phyloP scores from a whole-genome alignment of 2,888 invertebrate genomes.

The Rhyacophila evoluta region DNA sequence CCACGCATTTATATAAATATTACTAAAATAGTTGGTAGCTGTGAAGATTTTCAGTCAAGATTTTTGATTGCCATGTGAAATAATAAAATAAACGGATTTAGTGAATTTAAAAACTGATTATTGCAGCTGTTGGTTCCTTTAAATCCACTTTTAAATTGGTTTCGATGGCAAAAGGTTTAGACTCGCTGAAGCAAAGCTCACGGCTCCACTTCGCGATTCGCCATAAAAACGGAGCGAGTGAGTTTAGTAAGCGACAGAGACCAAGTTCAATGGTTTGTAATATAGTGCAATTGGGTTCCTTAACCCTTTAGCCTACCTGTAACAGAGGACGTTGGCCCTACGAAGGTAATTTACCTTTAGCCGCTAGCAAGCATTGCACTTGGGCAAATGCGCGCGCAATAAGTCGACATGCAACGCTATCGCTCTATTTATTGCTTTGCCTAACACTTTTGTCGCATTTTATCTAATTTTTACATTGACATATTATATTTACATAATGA shows the following conservation, averaged over 20 bases:
- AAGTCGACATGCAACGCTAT: constrained; percentile 28
- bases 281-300: constrained; percentile 71
- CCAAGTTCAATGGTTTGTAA: constrained; percentile 66
- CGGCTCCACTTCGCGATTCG: neutral
- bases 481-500: neutral
- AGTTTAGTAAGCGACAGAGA: constrained; percentile 60
- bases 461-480: neutral
- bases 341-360: constrained; percentile 53
- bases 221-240: constrained; percentile 60
- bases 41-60: no score
- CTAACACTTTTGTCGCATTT: neutral
- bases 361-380: constrained; percentile 31
- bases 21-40: no score
- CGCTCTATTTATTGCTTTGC: neutral
- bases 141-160: no score
- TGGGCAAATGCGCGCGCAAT: constrained; percentile 28
- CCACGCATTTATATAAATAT: no score
- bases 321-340: constrained; percentile 72
- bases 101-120: no score
- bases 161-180: constrained; percentile 11
- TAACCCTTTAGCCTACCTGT: constrained; percentile 73
- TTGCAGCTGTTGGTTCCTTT: no score
- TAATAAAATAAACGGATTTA: no score
- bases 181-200: neutral
- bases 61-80: no score